Evolutionary conservation across 2,888 invertebrate species (phyloP).

Genomic region (Tetrapedia diversipes): DNA sequence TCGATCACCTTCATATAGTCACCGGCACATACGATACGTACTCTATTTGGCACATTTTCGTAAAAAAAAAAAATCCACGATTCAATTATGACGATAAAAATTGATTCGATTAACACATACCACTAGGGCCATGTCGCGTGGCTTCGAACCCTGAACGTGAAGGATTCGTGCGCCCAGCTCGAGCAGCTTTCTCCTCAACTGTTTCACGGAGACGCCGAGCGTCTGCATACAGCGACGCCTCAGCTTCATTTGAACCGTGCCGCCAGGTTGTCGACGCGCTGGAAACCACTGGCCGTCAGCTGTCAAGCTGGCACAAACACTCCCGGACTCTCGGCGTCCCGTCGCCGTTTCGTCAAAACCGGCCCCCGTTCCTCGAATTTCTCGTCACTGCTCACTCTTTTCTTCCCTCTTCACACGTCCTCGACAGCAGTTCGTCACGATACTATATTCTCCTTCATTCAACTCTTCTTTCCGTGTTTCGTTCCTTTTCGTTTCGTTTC

Average conservation of each 20-base stretch:
- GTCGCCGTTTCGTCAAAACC: conserved; percentile 14
- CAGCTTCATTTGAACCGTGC: conserved; percentile 82
- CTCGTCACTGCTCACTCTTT: conserved; percentile 39
- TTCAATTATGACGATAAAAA: no score
- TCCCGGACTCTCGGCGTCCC: conserved; percentile 40
- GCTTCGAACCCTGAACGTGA: conserved; percentile 79
- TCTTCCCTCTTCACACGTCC: neutral
- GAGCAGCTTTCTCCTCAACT: conserved; percentile 80
- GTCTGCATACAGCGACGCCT: conserved; percentile 82
- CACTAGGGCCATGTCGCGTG: conserved; percentile 81
- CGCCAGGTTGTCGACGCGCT: conserved; percentile 80
- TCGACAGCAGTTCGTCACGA: neutral
- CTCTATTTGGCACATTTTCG: no score
- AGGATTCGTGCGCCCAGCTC: conserved; percentile 80
- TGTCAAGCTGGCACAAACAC: conserved; percentile 76
- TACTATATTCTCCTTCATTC: neutral
- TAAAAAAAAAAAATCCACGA: no score
- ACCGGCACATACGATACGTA: no score
- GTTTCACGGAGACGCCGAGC: conserved; percentile 82
- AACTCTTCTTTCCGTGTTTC: no score
- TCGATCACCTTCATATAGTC: no score
- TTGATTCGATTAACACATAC: conserved; percentile 71
- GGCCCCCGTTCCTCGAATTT: conserved; percentile 38
- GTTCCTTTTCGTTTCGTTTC: no score
- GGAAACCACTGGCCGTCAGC: conserved; percentile 77